Percentiles rank a stretch among this genome's conserved stretches.
phyloP scores from a whole-genome alignment of 2,113 vertebrate genomes.

The Cynocephalus volans region DNA sequence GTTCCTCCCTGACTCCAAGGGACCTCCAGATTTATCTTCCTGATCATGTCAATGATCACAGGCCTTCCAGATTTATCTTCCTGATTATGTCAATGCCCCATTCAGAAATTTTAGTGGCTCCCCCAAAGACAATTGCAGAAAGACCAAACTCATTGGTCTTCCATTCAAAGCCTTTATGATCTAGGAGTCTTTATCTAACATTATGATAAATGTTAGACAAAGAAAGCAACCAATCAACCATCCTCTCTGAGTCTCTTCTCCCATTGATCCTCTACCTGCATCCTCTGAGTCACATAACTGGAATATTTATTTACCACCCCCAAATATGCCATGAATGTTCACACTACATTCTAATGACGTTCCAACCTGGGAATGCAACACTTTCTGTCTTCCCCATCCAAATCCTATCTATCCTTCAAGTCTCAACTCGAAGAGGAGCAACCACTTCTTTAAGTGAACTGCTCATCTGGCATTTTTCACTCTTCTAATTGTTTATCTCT shows the following conservation, averaged over 20 bases:
- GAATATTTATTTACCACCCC: background rate
- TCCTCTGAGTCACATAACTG: constrained; percentile 49
- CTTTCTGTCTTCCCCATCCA: background rate
- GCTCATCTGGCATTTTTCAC: constrained; percentile 7
- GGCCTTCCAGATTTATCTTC: background rate
- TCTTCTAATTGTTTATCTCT: constrained; percentile 5
- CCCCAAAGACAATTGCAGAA: constrained; percentile 44
- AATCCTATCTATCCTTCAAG: constrained; percentile 8
- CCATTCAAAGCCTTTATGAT: constrained; percentile 41
- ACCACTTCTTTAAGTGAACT: background rate
- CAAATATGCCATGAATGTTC: background rate
- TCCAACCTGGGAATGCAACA: background rate
- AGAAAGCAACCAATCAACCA: background rate
- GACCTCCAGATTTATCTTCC: constrained; percentile 4
- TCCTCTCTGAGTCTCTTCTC: background rate
- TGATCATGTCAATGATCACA: background rate
- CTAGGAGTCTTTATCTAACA: background rate
- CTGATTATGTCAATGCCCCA: background rate
- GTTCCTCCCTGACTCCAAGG: background rate
- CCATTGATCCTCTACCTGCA: background rate
- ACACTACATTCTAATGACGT: background rate
- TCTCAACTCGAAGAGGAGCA: background rate
- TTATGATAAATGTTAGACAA: constrained; percentile 17
- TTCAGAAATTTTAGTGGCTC: background rate
- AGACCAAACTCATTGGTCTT: constrained; percentile 46